phyloP scores from a whole-genome alignment of 2,113 vertebrate genomes.

The Phrynocephalus versicolor region DNA sequence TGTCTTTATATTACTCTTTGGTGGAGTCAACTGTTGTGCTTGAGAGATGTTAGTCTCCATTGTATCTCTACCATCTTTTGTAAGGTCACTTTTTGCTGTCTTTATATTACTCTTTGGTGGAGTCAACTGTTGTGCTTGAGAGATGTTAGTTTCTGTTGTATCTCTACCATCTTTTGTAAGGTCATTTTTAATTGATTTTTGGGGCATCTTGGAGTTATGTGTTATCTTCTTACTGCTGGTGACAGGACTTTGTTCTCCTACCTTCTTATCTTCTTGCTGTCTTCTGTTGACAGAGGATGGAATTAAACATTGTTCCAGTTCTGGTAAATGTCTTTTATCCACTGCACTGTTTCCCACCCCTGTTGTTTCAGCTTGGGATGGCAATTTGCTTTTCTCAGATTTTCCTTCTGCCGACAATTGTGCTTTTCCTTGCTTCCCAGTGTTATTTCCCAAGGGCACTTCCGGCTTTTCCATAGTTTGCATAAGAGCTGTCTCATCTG shows the following conservation, averaged over 20 bases:
- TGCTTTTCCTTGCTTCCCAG: slow-evolving; percentile 18
- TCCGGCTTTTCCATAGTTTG: background rate
- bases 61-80: slow-evolving; percentile 10
- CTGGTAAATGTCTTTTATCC: slow-evolving; percentile 14
- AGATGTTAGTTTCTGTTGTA: slow-evolving; percentile 17
- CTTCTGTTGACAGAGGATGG: background rate
- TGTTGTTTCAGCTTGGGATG: slow-evolving; percentile 8
- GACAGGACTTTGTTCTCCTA: slow-evolving; percentile 10
- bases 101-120: slow-evolving; percentile 24
- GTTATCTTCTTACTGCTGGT: slow-evolving; percentile 23
- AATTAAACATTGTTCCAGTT: background rate
- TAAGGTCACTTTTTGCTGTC: background rate
- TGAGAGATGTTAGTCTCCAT: slow-evolving; percentile 13
- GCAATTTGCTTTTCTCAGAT: background rate
- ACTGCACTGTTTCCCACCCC: background rate
- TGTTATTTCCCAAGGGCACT: slow-evolving; percentile 24
- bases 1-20: background rate
- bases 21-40: background rate
- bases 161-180: background rate
- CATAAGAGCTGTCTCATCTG: accelerated
- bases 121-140: background rate
- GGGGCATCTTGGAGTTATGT: slow-evolving; percentile 21
- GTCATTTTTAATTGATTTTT: slow-evolving; percentile 2
- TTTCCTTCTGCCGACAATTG: slow-evolving; percentile 5
- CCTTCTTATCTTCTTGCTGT: slow-evolving; percentile 14